Evolutionary conservation across 2,888 invertebrate genomes (phyloP), one percentile per base, ranked within the genome.

Genomic region (Spodoptera exigua): DNA sequence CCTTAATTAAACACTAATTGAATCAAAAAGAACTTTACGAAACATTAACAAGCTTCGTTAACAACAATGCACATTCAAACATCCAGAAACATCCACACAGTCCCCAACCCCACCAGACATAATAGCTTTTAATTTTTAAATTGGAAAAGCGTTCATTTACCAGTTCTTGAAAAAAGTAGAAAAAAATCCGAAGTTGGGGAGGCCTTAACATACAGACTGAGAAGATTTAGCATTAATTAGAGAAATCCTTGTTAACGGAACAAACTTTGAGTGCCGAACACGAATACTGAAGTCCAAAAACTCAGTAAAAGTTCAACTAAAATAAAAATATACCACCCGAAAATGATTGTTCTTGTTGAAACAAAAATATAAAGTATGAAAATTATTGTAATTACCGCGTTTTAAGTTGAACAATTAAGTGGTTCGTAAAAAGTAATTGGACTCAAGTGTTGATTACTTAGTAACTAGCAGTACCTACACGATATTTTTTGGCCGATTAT

Each of bases 141-240:
- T 74, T 72, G 70, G 63, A 71, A 76, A 71, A 79, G 68, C 54
- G 75, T 64, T 63, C 68, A 79, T 76, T 77, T 79, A 78, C 71
- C 54, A 48, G 59, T 61, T 52, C 64, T 68, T 61, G 54, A 46
- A 59, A 66, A 63, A 64, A 71, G 65, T 55, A 17, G 32, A 51
- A 58, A 71, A 76, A 75, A 78, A 57, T 51, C 56, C 69, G 53
- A 68, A 68, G 74, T 40, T 53, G 34, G 61, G 47, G 70, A 59
- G 48, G 62, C 70, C 77, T 81, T 77, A 70, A 81, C 78, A 76
- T 83, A 81, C 82, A 76, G 82, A 81, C 78, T 77, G 80, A 79
- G 81, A 81, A 84, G 84, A 86, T 86, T 86, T 82, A 73, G 79
- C 77, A 75, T 84, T 85, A 85, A 86, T 86, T 86, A 86, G 80